These are phyloP conservation scores for Thunnus thynnus DNA, from an alignment of 2,113 vertebrate genomes.

Conservation along the genomic window DNA sequence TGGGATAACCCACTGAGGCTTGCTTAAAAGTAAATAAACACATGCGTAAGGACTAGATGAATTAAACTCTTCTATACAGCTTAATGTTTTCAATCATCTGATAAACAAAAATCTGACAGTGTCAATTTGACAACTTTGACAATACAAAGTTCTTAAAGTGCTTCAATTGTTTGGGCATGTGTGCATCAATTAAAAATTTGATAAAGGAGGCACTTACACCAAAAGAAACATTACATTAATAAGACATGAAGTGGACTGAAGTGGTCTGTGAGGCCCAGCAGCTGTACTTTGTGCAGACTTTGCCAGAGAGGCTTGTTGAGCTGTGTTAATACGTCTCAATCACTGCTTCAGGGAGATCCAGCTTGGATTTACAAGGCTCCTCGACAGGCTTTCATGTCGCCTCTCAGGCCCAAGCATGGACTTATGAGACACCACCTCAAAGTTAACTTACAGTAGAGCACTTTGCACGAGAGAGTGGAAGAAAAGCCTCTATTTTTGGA, in stretches of 20 bases:
- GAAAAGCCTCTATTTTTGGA: conserved; percentile 20
- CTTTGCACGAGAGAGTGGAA: conserved; percentile 11
- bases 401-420: conserved; percentile 29
- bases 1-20: background rate
- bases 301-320: conserved; percentile 56
- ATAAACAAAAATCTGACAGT: no score
- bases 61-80: background rate
- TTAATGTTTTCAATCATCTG: no score
- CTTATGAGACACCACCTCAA: conserved; percentile 23
- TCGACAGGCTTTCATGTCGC: conserved; percentile 34
- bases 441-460: background rate
- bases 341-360: conserved; percentile 57
- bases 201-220: no score
- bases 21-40: conserved; percentile 7
- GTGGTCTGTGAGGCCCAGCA: conserved; percentile 40
- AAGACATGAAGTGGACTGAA: conserved; percentile 30
- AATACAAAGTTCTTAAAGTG: no score
- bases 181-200: no score
- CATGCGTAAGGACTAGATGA: background rate
- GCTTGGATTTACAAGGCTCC: conserved; percentile 66
- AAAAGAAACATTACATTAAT: no score
- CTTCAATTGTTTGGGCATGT: no score
- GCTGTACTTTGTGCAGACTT: conserved; percentile 45
- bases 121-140: no score
- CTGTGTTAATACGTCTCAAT: conserved; percentile 61